Evolutionary conservation across 1,140 invertebrate genomes (phyloP), one percentile per base, ranked within the genome.

Genomic region (Formica exsecta): DNA sequence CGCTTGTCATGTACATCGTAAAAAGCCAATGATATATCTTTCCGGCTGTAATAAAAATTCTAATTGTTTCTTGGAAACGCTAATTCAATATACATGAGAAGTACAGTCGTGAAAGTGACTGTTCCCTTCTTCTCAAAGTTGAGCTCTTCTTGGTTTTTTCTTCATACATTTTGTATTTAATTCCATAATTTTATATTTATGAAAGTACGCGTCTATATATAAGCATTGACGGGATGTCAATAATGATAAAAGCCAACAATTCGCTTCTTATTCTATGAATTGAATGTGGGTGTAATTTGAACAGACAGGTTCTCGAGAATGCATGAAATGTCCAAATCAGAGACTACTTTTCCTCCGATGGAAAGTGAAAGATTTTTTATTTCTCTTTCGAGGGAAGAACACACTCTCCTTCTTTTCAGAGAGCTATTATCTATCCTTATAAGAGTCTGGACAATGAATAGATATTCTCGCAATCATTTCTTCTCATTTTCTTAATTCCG

Each of bases 401-500:
- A 57, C 68, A 25, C 66, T 61, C 66, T 11, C 19, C 38, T 41
- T 19, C n/a, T 36, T 48, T 44, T 44, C 25, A 41, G 64, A 1
- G 62, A 13, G 5, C 19, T 36, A 81, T 83, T 73, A 83, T 62
- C 65, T 48, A 38, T 4, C 4, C 79, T 73, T n/a, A 19, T n/a
- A 25, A 61, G 11, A 11, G 29, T 59, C 32, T 29, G 44, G n/a
- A 70, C 65, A 70, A 70, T n/a, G 32, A 70, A 70, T 13, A 13
- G 68, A 61, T 61, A 73, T 73, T 83, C 54, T 38, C 36, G 29
- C 66, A 29, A 41, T 80, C 79, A 38, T 32, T 61, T 7, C 22
- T 32, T 19, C 38, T 83, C 79, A 73, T 73, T 73, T 83, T 83
- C 68, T 48, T 36, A n/a, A 80, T 41, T 68, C 32, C 22, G 25